Percentiles rank a stretch among this genome's conserved stretches.
These are phyloP conservation scores for Echiichthys vipera DNA, from an alignment of 2,797 vertebrate genomes.

Conservation along the genomic window DNA sequence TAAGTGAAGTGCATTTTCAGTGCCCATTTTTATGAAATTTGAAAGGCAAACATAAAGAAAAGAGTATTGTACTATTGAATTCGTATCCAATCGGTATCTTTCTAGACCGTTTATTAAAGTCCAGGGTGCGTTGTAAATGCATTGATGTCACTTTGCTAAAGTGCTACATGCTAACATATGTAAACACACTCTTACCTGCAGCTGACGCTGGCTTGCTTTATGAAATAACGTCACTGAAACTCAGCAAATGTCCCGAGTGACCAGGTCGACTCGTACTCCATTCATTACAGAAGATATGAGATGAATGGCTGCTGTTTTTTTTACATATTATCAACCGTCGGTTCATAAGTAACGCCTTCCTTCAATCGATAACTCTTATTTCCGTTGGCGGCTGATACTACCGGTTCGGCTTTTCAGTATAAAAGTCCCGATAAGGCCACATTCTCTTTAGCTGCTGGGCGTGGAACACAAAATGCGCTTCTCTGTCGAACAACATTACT, in stretches of 20 bases:
- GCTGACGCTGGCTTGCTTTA: background rate
- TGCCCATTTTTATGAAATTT: too few species aligned
- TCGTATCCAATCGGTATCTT: too few species aligned
- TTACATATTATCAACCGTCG: too few species aligned
- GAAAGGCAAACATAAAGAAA: background rate
- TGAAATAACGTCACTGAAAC: background rate
- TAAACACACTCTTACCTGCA: constrained; percentile 19
- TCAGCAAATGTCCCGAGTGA: accelerated
- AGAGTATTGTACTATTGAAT: too few species aligned
- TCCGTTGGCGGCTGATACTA: constrained; percentile 3
- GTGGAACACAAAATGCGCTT: too few species aligned
- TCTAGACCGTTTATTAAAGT: too few species aligned
- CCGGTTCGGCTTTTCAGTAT: constrained; percentile 51
- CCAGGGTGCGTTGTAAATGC: background rate
- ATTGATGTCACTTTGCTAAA: background rate
- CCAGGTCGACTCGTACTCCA: accelerated
- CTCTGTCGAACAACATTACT: too few species aligned
- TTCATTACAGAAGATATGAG: background rate
- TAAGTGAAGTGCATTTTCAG: too few species aligned
- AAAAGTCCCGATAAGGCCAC: constrained; percentile 9
- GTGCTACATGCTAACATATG: constrained; percentile 25
- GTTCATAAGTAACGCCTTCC: too few species aligned
- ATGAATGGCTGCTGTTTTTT: accelerated
- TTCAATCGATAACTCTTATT: accelerated
- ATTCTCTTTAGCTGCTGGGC: background rate